Evolutionary conservation across 2,888 invertebrate species (phyloP).

Genomic region (Drosophila rubida): DNA sequence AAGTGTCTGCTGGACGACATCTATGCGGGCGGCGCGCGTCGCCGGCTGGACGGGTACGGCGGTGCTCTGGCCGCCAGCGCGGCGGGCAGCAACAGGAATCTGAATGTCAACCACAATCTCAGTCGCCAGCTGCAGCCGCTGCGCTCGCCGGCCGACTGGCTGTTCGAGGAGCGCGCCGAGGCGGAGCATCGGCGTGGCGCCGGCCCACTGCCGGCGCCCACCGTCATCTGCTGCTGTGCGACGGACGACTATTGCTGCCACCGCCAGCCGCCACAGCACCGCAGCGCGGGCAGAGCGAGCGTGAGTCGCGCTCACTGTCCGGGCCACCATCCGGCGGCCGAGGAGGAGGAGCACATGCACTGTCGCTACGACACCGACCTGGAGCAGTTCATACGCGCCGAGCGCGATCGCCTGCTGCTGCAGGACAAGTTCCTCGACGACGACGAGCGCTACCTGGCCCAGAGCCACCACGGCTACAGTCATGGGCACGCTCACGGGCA

Average conservation of each 20-base stretch:
- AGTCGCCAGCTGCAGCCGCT: constrained; percentile 47
- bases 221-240: constrained; percentile 82
- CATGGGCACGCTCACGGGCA: constrained; percentile 43
- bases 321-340: constrained; percentile 82
- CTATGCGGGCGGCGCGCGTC: constrained; percentile 58
- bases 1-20: constrained; percentile 82
- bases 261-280: constrained; percentile 77
- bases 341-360: constrained; percentile 83
- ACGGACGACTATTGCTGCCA: constrained; percentile 84
- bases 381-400: constrained; percentile 84
- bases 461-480: constrained; percentile 37
- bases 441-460: constrained; percentile 82
- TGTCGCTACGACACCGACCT: constrained; percentile 83
- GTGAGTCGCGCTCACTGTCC: constrained; percentile 72
- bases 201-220: constrained; percentile 40
- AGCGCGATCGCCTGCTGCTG: constrained; percentile 81
- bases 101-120: constrained; percentile 56
- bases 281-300: constrained; percentile 21
- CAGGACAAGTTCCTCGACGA: constrained; percentile 85
- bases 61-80: too few species aligned
- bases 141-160: constrained; percentile 81
- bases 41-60: constrained; percentile 47
- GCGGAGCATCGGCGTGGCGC: constrained; percentile 61
- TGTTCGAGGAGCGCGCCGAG: constrained; percentile 79
- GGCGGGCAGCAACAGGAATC: constrained; percentile 81